Conservation (phyloP, 64 coral and sea anemone species). For the Stichodactyla helianthus region DNA sequence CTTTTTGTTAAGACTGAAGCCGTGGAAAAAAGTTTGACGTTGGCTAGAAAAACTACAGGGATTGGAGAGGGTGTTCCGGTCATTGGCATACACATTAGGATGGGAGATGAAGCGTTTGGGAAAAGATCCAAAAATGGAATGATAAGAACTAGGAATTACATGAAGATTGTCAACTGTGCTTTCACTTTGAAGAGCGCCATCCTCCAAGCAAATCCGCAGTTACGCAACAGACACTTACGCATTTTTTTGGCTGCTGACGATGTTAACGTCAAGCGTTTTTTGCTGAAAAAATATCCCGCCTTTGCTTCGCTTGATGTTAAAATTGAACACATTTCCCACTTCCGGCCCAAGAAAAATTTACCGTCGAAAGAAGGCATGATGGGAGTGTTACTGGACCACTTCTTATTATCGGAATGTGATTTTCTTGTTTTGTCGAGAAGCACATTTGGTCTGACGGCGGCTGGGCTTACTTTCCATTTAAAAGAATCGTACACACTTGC, state of each 20-base stretch:
- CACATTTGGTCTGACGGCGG: slow-evolving; percentile 55
- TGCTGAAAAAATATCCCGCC: slow-evolving; percentile 32
- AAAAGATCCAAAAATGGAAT: neutral
- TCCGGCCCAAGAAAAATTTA: neutral
- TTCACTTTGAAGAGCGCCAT: slow-evolving; percentile 24
- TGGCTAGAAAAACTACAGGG: slow-evolving; percentile 7
- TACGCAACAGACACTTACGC: neutral
- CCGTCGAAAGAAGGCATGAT: slow-evolving; percentile 53
- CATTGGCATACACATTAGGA: slow-evolving; percentile 52
- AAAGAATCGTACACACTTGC: slow-evolving; percentile 15
- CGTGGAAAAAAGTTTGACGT: slow-evolving; percentile 15
- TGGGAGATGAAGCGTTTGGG: slow-evolving; percentile 29
- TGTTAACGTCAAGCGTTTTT: slow-evolving; percentile 28
- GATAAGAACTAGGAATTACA: slow-evolving; percentile 16
- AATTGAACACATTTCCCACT: slow-evolving; percentile 53
- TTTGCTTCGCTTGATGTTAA: slow-evolving; percentile 36
- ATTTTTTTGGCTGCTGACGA: slow-evolving; percentile 69
- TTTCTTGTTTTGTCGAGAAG: slow-evolving; percentile 62
- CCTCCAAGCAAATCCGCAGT: neutral
- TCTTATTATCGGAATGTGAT: slow-evolving; percentile 66
- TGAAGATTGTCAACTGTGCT: slow-evolving; percentile 18
- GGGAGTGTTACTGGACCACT: slow-evolving; percentile 54
- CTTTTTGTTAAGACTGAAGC: slow-evolving; percentile 30
- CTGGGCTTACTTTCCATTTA: slow-evolving; percentile 55
- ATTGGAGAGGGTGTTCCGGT: neutral